These are phyloP conservation scores for Macrosiphum euphorbiae DNA, from an alignment of 2,888 invertebrate species.

Conservation along the genomic window DNA sequence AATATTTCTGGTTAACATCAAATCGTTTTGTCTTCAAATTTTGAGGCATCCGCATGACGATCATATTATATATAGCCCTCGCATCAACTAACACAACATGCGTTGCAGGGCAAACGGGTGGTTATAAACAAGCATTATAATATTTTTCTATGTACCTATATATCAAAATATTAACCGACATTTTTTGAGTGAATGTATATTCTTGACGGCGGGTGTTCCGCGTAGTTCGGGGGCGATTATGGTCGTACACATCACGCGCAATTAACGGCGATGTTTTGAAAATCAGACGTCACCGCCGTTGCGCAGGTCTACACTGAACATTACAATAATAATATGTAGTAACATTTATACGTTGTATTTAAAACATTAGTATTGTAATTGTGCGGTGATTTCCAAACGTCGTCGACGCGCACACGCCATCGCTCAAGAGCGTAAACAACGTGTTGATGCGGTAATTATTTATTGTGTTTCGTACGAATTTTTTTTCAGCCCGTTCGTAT, in stretches of 20 bases:
- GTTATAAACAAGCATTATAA: not conserved
- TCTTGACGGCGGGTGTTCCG: not conserved
- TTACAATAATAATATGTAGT: not conserved
- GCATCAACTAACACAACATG: not conserved
- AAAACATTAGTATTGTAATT: not conserved
- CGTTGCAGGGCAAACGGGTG: not conserved
- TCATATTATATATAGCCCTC: not conserved
- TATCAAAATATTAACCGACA: not conserved
- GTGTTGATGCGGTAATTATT: conserved; percentile 20
- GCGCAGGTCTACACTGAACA: not conserved
- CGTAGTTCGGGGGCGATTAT: not conserved
- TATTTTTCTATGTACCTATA: not conserved
- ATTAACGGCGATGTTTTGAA: not conserved
- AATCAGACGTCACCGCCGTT: not conserved
- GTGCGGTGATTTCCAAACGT: conserved; percentile 26
- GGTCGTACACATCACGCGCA: not conserved
- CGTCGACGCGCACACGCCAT: not conserved
- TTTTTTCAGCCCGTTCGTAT: conserved; percentile 1
- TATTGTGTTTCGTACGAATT: conserved; percentile 7
- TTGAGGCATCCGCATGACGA: not conserved
- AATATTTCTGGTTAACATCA: not conserved
- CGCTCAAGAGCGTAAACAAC: not conserved
- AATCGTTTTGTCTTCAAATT: not conserved
- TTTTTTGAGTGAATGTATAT: not conserved
- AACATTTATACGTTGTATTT: not conserved